Evolutionary conservation across 2,113 vertebrate species (phyloP).

Genomic region (Neotoma lepida): DNA sequence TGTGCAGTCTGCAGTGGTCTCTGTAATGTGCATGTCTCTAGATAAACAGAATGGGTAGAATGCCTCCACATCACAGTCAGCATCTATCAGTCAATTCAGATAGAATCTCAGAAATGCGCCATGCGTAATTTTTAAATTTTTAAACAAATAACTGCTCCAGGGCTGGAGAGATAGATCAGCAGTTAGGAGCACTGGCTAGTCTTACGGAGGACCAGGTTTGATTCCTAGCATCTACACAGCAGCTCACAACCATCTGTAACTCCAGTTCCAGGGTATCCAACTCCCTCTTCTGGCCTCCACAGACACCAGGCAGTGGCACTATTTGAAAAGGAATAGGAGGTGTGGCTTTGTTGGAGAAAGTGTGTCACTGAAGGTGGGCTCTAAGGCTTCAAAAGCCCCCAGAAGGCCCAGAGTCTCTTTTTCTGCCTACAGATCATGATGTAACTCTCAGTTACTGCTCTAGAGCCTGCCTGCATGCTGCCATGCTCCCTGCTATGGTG

Average conservation of each 20-base stretch:
- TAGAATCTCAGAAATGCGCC: not conserved
- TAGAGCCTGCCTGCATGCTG: not conserved
- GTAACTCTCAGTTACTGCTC: not conserved
- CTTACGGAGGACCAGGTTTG: not conserved
- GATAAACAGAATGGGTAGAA: not conserved
- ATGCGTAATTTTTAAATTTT: not conserved
- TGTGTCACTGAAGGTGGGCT: not conserved
- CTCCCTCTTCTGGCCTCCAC: not conserved
- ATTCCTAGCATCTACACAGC: not conserved
- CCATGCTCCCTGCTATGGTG: not conserved
- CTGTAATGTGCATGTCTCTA: not conserved
- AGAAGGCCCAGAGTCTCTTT: not conserved
- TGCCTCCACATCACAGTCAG: not conserved
- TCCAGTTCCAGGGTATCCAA: not conserved
- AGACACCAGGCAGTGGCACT: not conserved
- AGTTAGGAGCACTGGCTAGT: not conserved
- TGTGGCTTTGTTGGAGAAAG: not conserved
- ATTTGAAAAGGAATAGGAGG: not conserved
- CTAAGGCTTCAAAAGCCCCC: not conserved
- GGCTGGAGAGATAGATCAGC: not conserved
- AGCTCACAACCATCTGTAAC: not conserved
- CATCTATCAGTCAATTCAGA: slow-evolving; percentile 36
- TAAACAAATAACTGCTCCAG: not conserved
- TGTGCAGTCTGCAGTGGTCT: not conserved
- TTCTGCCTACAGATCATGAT: not conserved